phyloP scores from a whole-genome alignment of 2,113 vertebrate genomes.

The Perca flavescens region DNA sequence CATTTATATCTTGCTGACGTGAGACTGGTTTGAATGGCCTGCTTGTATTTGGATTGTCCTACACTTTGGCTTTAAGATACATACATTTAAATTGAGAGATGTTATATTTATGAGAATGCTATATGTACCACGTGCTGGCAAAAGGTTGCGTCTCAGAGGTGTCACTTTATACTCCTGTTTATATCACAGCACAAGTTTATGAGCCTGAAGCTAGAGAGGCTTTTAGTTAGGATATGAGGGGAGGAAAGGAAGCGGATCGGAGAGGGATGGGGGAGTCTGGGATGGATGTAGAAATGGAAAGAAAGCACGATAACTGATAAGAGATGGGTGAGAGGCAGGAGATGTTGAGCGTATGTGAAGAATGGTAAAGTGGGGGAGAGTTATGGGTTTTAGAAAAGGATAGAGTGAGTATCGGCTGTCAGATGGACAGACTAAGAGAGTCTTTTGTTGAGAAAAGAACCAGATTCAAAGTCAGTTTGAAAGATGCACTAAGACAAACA shows the following conservation, averaged over 20 bases:
- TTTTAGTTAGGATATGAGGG: background rate
- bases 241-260: background rate
- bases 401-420: background rate
- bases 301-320: background rate
- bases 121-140: background rate
- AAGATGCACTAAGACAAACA: background rate
- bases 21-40: too few species aligned
- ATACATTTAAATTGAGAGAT: background rate
- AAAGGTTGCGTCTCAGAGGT: background rate
- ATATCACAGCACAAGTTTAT: background rate
- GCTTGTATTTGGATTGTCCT: too few species aligned
- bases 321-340: background rate
- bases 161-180: background rate
- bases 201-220: background rate
- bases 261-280: conserved; percentile 7
- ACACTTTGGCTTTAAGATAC: background rate
- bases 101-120: background rate
- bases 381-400: conserved; percentile 1
- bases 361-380: background rate
- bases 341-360: conserved; percentile 2
- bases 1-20: too few species aligned
- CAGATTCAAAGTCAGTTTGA: background rate
- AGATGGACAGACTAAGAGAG: background rate
- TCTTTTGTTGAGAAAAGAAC: background rate
- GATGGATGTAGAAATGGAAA: conserved; percentile 28